Evolutionary conservation across 1,140 invertebrate species (phyloP).

Genomic region (Camponotus floridanus): DNA sequence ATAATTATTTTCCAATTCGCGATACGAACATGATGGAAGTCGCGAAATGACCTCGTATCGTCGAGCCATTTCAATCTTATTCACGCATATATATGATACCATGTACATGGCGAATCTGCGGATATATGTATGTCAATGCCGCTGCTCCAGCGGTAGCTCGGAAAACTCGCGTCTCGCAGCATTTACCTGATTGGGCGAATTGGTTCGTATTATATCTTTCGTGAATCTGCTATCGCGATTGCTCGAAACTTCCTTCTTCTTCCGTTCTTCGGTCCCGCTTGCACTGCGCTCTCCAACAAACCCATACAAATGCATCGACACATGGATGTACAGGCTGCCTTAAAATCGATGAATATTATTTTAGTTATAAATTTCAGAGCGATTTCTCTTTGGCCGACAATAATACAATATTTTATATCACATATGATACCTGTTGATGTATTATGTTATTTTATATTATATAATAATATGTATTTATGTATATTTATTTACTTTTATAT

Average conservation of each 20-base stretch:
- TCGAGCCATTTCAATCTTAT: slow-evolving; percentile 53
- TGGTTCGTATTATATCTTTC: slow-evolving; percentile 59
- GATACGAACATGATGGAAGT: neutral
- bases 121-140: slow-evolving; percentile 30
- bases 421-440: too few species aligned
- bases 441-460: too few species aligned
- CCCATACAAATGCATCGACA: neutral
- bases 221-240: slow-evolving; percentile 65
- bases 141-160: neutral
- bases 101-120: neutral
- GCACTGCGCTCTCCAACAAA: slow-evolving; percentile 17
- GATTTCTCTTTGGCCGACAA: neutral
- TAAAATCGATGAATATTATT: neutral
- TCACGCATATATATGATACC: too few species aligned
- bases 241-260: slow-evolving; percentile 29
- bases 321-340: neutral
- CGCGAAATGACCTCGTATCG: slow-evolving; percentile 21
- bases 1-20: neutral
- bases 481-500: too few species aligned
- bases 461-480: too few species aligned
- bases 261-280: slow-evolving; percentile 7
- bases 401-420: too few species aligned
- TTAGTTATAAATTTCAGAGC: neutral
- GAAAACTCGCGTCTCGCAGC: slow-evolving; percentile 57
- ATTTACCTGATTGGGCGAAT: slow-evolving; percentile 72